Conservation (phyloP, 2,888 invertebrate genomes). For the Cheilosia impressa region DNA sequence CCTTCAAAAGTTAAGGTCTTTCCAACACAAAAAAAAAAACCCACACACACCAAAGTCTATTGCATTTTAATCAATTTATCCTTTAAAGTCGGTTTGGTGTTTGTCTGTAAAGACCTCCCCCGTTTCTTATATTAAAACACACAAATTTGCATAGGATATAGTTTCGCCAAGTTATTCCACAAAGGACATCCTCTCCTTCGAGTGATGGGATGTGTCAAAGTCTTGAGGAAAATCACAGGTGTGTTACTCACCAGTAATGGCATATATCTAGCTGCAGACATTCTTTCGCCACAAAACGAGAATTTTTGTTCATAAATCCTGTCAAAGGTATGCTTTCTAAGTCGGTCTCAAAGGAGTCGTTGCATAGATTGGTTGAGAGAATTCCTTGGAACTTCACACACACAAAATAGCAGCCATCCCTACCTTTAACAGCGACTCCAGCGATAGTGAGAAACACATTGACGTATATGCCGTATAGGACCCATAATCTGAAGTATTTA, state of each 20-base stretch:
- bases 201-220: background rate
- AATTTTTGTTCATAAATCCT: constrained; percentile 37
- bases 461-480: background rate
- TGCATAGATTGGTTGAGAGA: constrained; percentile 49
- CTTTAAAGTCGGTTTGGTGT: constrained; percentile 45
- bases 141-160: constrained; percentile 40
- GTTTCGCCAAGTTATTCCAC: constrained; percentile 13
- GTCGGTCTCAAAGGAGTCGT: constrained; percentile 58
- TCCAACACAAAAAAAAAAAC: background rate
- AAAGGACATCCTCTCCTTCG: constrained; percentile 17
- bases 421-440: constrained; percentile 25
- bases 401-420: constrained; percentile 14
- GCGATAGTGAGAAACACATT: background rate
- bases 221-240: constrained; percentile 28
- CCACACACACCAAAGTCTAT: constrained; percentile 2
- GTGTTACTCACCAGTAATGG: constrained; percentile 26
- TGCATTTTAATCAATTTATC: constrained; percentile 65
- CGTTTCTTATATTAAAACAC: constrained; percentile 2
- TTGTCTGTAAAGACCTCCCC: background rate
- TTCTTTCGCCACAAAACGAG: constrained; percentile 17
- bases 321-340: constrained; percentile 39
- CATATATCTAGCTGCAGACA: constrained; percentile 20
- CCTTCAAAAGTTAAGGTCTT: constrained; percentile 10
- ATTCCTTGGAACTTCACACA: constrained; percentile 37
- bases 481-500: background rate